Conservation (phyloP, 2,888 invertebrate species). For the Temnothorax unifasciatus region DNA sequence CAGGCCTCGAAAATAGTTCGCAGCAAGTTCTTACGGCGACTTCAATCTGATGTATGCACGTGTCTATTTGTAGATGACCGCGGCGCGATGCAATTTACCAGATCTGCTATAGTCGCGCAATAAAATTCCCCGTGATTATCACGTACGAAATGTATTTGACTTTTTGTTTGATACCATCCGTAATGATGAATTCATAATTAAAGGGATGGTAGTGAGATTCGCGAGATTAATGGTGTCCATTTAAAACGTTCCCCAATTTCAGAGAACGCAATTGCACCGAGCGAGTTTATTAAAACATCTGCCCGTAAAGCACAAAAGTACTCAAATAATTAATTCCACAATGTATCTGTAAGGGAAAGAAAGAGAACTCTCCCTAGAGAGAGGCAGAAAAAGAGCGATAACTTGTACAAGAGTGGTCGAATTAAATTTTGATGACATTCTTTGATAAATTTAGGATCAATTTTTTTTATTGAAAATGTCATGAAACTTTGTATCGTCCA, state of each 20-base stretch:
- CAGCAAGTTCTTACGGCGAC: constrained; percentile 64
- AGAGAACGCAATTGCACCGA: constrained; percentile 11
- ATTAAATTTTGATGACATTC: background rate
- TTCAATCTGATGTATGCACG: constrained; percentile 61
- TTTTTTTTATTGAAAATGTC: background rate
- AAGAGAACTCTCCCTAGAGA: background rate
- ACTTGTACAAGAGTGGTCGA: background rate
- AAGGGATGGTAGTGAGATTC: constrained; percentile 27
- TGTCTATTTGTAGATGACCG: constrained; percentile 79
- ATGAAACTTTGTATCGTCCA: background rate
- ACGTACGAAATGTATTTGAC: constrained; percentile 10
- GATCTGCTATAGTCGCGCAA: constrained; percentile 62
- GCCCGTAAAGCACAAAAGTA: background rate
- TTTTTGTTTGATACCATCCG: background rate
- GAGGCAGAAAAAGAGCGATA: background rate
- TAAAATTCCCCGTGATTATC: constrained; percentile 63
- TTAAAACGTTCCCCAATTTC: constrained; percentile 15
- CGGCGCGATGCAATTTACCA: constrained; percentile 58
- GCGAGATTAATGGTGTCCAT: constrained; percentile 16
- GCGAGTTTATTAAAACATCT: constrained; percentile 28
- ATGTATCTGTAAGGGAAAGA: background rate
- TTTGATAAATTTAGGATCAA: background rate
- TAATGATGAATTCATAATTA: constrained; percentile 37
- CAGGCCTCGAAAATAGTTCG: constrained; percentile 80
- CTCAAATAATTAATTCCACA: constrained; percentile 36